Conservation (phyloP, 53 echinoderm and acorn worm species). For the Mesocentrotus franciscanus region DNA sequence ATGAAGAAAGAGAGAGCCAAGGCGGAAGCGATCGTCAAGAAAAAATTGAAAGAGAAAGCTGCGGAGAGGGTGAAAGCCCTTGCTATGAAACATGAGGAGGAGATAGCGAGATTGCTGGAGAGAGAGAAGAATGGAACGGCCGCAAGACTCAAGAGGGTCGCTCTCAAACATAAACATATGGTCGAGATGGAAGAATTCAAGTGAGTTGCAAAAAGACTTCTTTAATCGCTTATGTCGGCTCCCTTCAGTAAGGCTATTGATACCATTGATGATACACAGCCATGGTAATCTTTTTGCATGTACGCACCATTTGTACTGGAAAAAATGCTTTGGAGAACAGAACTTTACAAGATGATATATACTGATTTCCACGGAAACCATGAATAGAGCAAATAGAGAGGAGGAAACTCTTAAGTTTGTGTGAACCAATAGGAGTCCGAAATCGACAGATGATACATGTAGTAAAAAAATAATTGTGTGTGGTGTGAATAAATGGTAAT, state of each 20-base stretch:
- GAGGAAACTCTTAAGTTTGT: not conserved
- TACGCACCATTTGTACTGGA: too few species aligned
- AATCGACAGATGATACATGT: not conserved
- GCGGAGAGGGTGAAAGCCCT: constrained; percentile 83
- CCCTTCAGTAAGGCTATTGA: not conserved
- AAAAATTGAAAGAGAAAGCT: constrained; percentile 79
- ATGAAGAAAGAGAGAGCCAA: constrained; percentile 82
- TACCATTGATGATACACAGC: not conserved
- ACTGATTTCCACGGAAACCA: not conserved
- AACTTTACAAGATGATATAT: not conserved
- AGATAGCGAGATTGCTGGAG: constrained; percentile 70
- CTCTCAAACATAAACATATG: constrained; percentile 94
- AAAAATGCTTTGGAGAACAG: not conserved
- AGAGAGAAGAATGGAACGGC: constrained; percentile 77
- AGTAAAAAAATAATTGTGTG: not conserved
- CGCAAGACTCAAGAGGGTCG: constrained; percentile 83
- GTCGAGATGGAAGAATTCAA: constrained; percentile 92
- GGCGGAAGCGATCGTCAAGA: constrained; percentile 85
- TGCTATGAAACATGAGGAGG: constrained; percentile 75
- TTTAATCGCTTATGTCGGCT: not conserved
- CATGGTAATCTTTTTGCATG: not conserved
- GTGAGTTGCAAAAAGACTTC: constrained; percentile 49
- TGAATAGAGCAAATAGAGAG: not conserved
- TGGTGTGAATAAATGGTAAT: too few species aligned
- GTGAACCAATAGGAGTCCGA: too few species aligned